These are phyloP conservation scores for Porites rus DNA, from an alignment of 92 coral and sea anemone genomes.

Conservation along the genomic window DNA sequence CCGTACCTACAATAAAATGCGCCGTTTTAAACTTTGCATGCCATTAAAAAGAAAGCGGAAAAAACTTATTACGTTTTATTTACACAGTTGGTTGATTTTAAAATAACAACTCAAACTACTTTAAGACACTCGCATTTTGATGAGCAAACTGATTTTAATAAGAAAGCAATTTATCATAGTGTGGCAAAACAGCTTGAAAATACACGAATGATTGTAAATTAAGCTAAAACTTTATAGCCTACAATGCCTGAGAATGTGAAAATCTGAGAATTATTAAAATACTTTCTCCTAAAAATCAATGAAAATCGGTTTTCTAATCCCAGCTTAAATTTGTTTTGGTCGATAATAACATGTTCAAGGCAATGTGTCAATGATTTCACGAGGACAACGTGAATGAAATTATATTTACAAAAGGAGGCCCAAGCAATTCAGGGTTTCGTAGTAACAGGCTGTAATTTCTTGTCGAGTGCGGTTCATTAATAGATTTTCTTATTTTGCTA, in stretches of 20 bases:
- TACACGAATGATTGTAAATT: background rate
- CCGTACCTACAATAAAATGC: no score
- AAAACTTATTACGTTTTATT: background rate
- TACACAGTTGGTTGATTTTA: slow-evolving; percentile 1
- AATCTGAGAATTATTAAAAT: no score
- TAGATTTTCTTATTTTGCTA: background rate
- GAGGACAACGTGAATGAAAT: background rate
- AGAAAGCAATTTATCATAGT: background rate
- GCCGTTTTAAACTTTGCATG: no score
- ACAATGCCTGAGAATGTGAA: no score
- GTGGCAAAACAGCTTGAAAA: background rate
- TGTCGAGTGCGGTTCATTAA: background rate
- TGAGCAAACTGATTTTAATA: background rate
- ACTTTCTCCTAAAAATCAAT: background rate
- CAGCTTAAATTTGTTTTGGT: background rate
- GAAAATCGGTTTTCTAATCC: background rate
- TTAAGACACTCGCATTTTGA: background rate
- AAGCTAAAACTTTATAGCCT: no score
- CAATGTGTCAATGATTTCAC: background rate
- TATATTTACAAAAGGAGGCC: slow-evolving; percentile 4
- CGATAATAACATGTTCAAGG: no score
- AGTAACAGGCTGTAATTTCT: background rate
- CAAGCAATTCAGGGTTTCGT: background rate
- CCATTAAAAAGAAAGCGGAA: background rate
- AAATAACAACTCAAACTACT: background rate